Percentiles rank a stretch among this genome's conserved stretches.
Conservation (phyloP, 2,888 invertebrate species). For the Eupeodes luniger region DNA sequence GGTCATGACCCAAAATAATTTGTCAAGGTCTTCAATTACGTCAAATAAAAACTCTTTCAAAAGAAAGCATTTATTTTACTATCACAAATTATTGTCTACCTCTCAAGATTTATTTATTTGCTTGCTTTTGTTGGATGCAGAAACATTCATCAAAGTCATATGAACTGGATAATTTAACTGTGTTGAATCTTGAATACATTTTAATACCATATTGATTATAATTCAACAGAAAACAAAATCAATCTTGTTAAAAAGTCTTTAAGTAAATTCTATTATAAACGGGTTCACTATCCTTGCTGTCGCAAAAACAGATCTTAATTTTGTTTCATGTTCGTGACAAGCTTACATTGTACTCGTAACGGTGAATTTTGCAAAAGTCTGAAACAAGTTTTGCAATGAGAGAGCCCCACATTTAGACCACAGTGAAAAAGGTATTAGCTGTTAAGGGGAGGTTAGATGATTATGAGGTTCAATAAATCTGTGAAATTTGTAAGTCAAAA, state of each 20-base stretch:
- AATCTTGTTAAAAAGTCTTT: too few species aligned
- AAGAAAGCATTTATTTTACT: neutral
- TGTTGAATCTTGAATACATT: neutral
- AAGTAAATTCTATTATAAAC: neutral
- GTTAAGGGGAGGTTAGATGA: neutral
- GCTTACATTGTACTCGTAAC: slow-evolving; percentile 10
- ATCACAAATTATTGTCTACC: neutral
- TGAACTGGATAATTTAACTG: neutral
- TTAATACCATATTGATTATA: too few species aligned
- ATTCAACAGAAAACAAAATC: too few species aligned
- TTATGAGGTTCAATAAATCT: neutral
- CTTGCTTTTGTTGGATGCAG: too few species aligned
- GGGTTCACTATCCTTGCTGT: neutral
- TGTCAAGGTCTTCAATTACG: too few species aligned
- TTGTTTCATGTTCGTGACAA: neutral
- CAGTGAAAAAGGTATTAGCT: neutral
- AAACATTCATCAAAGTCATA: slow-evolving; percentile 3
- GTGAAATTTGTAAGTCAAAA: too few species aligned
- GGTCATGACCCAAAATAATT: too few species aligned
- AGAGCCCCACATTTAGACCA: neutral
- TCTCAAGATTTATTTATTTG: neutral
- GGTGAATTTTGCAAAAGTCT: neutral
- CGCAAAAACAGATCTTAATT: neutral
- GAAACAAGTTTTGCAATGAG: slow-evolving; percentile 14
- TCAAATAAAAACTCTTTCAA: too few species aligned